phyloP scores from a whole-genome alignment of 2,888 invertebrate species.

The Argynnis bischoffii region DNA sequence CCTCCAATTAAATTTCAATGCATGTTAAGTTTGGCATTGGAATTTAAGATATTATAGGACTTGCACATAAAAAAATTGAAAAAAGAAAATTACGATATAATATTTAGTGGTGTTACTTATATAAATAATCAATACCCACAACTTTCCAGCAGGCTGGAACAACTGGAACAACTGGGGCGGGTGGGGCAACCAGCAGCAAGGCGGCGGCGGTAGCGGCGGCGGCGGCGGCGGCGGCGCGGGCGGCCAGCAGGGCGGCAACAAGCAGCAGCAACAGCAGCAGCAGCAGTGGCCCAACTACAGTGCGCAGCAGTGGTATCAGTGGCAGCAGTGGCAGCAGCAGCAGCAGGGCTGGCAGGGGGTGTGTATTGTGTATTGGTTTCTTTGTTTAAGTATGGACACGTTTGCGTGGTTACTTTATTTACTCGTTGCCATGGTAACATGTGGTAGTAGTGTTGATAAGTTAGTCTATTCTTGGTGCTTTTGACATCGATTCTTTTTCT shows the following conservation, averaged over 20 bases:
- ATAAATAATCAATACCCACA: neutral
- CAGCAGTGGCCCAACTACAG: constrained; percentile 55
- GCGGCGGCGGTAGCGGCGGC: constrained; percentile 36
- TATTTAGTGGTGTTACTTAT: no score
- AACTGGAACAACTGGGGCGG: constrained; percentile 65
- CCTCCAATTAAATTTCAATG: neutral
- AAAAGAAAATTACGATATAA: no score
- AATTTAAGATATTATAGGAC: no score
- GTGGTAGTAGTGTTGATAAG: no score
- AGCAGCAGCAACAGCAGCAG: constrained; percentile 26
- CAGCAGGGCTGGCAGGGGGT: constrained; percentile 71
- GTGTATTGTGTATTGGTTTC: constrained; percentile 25
- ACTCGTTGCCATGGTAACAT: no score
- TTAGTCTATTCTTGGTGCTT: no score
- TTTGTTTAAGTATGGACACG: neutral
- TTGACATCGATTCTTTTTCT: no score
- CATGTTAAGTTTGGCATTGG: no score
- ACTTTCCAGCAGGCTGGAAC: constrained; percentile 54
- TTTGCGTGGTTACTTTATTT: no score
- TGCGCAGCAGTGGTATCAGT: constrained; percentile 77
- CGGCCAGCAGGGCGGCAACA: constrained; percentile 27
- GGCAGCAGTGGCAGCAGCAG: constrained; percentile 78
- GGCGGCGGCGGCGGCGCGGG: constrained; percentile 45
- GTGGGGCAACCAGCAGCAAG: constrained; percentile 31
- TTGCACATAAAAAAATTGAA: no score